Conservation (phyloP, 2,888 invertebrate species). For the Philopedon plagiatum region DNA sequence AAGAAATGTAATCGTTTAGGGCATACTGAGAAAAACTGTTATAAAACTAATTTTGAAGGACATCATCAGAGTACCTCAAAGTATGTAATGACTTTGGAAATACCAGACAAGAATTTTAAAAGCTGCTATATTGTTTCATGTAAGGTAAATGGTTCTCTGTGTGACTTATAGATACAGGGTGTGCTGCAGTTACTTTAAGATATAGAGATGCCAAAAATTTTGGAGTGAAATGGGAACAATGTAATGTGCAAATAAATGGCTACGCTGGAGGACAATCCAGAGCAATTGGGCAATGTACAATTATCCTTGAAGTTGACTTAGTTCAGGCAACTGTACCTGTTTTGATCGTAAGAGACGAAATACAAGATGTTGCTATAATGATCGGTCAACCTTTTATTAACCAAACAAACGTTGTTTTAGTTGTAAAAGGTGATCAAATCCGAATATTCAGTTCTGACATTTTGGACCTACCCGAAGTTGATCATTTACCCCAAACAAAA, state of each 20-base stretch:
- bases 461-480: constrained; percentile 9
- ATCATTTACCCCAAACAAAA: constrained; percentile 18
- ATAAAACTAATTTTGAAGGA: background rate
- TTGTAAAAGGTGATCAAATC: constrained; percentile 5
- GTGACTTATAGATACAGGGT: constrained; percentile 14
- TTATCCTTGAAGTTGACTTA: too few relatives aligned
- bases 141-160: background rate
- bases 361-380: background rate
- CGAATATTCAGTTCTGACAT: constrained; percentile 14
- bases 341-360: too few relatives aligned
- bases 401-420: constrained; percentile 13
- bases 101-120: background rate
- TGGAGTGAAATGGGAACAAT: background rate
- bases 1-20: constrained; percentile 18
- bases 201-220: background rate
- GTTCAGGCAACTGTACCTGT: too few relatives aligned
- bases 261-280: background rate
- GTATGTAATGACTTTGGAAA: background rate
- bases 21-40: constrained; percentile 11
- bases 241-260: background rate
- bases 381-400: constrained; percentile 17
- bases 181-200: background rate
- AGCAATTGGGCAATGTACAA: too few relatives aligned
- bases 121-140: background rate
- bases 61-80: background rate